Percentiles rank a stretch among this genome's conserved stretches.
These are phyloP conservation scores for Rhynchotus rufescens DNA, from an alignment of 2,797 vertebrate species.

Conservation along the genomic window DNA sequence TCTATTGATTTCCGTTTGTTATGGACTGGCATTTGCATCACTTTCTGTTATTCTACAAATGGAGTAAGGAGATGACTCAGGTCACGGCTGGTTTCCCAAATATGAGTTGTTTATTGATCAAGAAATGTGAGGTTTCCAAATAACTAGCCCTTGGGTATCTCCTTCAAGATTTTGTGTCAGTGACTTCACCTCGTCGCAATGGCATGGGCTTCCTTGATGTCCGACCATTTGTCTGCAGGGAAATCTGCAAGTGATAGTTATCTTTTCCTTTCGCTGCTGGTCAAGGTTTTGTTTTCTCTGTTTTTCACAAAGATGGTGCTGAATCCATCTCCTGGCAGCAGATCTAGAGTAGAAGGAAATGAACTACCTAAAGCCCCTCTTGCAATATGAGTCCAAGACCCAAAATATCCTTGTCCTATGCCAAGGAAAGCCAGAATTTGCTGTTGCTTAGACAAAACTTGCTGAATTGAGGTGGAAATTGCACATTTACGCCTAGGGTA, in stretches of 20 bases:
- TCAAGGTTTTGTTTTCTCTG: neutral
- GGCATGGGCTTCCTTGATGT: slow-evolving; percentile 13
- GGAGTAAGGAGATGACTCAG: slow-evolving; percentile 51
- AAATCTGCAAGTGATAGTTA: neutral
- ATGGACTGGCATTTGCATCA: slow-evolving; percentile 10
- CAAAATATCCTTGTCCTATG: neutral
- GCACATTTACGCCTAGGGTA: neutral
- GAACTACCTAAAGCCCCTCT: neutral
- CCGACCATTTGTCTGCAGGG: neutral
- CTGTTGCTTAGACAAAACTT: neutral
- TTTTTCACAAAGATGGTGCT: neutral
- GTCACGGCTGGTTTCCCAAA: slow-evolving; percentile 55
- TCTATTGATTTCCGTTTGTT: slow-evolving; percentile 56
- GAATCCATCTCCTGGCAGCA: neutral
- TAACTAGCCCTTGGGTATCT: slow-evolving; percentile 4
- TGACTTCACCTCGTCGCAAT: slow-evolving; percentile 43
- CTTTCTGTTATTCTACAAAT: slow-evolving; percentile 40
- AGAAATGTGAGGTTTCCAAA: neutral
- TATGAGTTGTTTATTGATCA: neutral
- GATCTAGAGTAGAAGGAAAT: neutral
- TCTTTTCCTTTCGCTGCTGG: neutral
- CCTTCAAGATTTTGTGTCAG: neutral
- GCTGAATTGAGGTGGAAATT: neutral
- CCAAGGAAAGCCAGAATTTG: neutral
- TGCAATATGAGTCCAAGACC: neutral